Conservation (phyloP, 2,113 vertebrate species). For the Onychostoma macrolepis region DNA sequence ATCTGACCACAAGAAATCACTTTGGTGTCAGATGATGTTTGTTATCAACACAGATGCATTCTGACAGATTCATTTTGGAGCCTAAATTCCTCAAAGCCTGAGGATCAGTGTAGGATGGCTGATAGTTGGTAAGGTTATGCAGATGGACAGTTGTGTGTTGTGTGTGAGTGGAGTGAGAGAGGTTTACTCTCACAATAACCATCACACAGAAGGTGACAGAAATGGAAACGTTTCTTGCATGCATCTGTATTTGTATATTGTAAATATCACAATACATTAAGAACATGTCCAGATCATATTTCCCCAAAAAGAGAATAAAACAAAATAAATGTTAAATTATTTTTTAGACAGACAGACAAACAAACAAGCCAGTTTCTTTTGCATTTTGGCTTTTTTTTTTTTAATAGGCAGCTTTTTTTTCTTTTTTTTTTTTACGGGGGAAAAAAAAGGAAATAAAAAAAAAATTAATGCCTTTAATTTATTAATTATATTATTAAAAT, state of each 20-base stretch:
- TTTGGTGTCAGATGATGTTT: neutral
- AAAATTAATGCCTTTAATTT: too few species aligned
- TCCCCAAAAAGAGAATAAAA: neutral
- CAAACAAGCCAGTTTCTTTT: too few species aligned
- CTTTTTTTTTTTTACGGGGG: too few species aligned
- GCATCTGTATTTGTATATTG: neutral
- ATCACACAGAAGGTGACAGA: neutral
- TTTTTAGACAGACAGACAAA: neutral
- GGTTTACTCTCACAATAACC: neutral
- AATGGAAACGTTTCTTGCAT: neutral
- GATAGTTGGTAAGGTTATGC: neutral
- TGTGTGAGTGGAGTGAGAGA: neutral
- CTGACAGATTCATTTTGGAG: neutral
- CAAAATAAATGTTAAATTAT: neutral
- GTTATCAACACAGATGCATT: neutral
- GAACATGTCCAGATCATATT: neutral
- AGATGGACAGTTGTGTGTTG: neutral
- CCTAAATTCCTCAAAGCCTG: neutral
- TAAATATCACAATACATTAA: neutral
- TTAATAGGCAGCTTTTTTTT: too few species aligned
- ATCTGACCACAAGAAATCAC: constrained; percentile 4
- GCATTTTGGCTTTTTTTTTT: too few species aligned
- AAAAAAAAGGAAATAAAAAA: too few species aligned
- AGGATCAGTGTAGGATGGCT: neutral
- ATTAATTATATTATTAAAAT: too few species aligned